A percentile compares a stretch with the other conserved stretches of the same genome.
These are phyloP conservation scores for Prietella phreatophila DNA, from an alignment of 2,113 vertebrate species.

Conservation along the genomic window DNA sequence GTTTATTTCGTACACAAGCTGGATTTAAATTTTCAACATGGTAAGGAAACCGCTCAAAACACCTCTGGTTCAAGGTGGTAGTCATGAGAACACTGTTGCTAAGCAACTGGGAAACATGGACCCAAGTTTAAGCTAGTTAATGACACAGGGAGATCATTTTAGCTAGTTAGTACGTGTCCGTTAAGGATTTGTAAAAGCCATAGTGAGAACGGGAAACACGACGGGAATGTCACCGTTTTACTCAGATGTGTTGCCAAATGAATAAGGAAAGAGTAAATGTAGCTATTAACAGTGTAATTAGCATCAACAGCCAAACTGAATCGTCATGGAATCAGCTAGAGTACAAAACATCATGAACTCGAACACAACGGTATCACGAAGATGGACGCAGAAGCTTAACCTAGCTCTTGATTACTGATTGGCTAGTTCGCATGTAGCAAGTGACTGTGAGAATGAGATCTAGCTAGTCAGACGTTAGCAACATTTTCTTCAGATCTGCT, in stretches of 20 bases:
- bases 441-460: background rate
- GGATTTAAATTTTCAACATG: background rate
- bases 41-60: background rate
- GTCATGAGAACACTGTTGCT: slow-evolving; percentile 14
- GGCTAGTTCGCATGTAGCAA: background rate
- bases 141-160: background rate
- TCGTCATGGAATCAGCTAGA: background rate
- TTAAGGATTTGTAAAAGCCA: background rate
- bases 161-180: background rate
- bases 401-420: background rate
- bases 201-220: background rate
- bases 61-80: background rate
- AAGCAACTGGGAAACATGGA: background rate
- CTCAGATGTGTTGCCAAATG: background rate
- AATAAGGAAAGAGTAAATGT: background rate
- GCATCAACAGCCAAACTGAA: background rate
- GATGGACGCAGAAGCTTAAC: background rate
- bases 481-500: background rate
- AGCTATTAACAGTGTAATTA: background rate
- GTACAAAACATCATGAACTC: background rate
- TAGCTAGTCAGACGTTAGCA: background rate
- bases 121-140: background rate
- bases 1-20: background rate
- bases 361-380: background rate
- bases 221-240: too few species aligned